phyloP scores from a whole-genome alignment of 2,888 invertebrate species.

The Lithosia quadra region DNA sequence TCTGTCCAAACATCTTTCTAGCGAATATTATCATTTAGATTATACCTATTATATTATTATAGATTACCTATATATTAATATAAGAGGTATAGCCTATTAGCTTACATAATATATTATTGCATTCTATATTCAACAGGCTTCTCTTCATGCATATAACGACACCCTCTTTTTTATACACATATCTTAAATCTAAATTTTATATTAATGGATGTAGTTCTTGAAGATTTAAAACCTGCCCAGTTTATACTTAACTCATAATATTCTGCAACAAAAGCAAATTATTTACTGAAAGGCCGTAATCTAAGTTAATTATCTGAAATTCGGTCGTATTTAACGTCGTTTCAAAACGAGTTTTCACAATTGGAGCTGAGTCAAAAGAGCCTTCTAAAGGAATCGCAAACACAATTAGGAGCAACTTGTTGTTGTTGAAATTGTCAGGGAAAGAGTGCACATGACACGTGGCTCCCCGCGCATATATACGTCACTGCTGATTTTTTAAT shows the following conservation, averaged over 20 bases:
- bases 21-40: no score
- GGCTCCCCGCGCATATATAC: constrained; percentile 37
- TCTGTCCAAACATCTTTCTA: neutral
- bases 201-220: neutral
- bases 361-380: constrained; percentile 80
- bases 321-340: constrained; percentile 82
- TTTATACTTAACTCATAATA: constrained; percentile 47
- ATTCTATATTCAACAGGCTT: neutral
- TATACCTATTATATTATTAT: no score
- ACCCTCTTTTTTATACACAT: no score
- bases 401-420: constrained; percentile 81
- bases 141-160: no score
- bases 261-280: constrained; percentile 75
- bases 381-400: constrained; percentile 82
- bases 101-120: neutral
- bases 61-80: no score
- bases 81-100: no score
- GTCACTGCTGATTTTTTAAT: constrained; percentile 36
- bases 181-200: neutral
- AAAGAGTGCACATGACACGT: constrained; percentile 74
- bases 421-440: constrained; percentile 76
- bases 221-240: neutral
- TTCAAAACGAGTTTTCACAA: constrained; percentile 80
- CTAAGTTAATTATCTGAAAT: constrained; percentile 84
- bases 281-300: constrained; percentile 78